Evolutionary conservation across 2,113 vertebrate species (phyloP).

Genomic region (Channa argus): DNA sequence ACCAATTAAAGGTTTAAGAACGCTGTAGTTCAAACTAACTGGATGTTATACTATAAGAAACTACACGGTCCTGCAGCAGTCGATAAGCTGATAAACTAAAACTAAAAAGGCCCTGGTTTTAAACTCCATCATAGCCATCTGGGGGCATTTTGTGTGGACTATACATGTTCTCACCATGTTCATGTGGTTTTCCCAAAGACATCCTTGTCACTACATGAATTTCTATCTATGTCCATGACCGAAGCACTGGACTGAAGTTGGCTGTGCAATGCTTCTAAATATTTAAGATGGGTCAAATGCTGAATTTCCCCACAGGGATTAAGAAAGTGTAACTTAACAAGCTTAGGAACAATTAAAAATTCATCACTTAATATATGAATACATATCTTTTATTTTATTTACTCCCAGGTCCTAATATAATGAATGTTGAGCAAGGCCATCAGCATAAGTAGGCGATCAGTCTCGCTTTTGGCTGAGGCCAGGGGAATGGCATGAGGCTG

Average conservation of each 20-base stretch:
- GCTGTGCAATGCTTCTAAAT: not conserved
- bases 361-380: constrained; percentile 24
- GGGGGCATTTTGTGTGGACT: not conserved
- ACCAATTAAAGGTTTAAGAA: too few species aligned
- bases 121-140: not conserved
- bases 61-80: not conserved
- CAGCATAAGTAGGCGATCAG: constrained; percentile 59
- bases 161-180: constrained; percentile 4
- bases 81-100: not conserved
- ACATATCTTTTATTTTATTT: constrained; percentile 43
- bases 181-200: not conserved
- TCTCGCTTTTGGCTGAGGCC: constrained; percentile 62
- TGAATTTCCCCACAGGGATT: not conserved
- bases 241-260: not conserved
- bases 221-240: not conserved
- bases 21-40: too few species aligned
- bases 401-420: constrained; percentile 44
- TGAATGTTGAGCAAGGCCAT: constrained; percentile 56
- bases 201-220: not conserved
- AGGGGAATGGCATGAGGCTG: constrained; percentile 65
- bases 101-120: not conserved
- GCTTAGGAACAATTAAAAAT: constrained; percentile 16
- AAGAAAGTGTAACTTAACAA: constrained; percentile 16
- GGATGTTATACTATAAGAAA: too few species aligned
- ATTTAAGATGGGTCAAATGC: constrained; percentile 1